Evolutionary conservation across 2,888 invertebrate species (phyloP).

Genomic region (Lasioglossum figueresi): DNA sequence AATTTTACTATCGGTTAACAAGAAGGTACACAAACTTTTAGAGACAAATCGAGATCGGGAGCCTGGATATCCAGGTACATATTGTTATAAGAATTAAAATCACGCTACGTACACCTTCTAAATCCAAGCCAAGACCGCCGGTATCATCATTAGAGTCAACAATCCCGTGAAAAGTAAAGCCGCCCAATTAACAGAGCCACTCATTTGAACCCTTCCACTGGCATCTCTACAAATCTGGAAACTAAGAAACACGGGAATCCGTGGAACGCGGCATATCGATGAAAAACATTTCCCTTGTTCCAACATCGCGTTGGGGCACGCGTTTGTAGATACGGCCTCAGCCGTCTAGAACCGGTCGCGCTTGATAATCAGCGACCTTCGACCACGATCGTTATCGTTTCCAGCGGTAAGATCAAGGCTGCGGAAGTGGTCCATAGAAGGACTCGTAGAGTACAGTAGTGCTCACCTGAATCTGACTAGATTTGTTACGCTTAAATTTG

Average conservation of each 20-base stretch:
- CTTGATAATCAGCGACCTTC: neutral
- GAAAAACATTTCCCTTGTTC: neutral
- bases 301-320: neutral
- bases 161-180: neutral
- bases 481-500: neutral
- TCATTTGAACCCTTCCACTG: neutral
- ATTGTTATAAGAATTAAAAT: neutral
- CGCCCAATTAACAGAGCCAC: neutral
- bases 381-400: slow-evolving; percentile 5
- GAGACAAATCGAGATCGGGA: too few relatives aligned
- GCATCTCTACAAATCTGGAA: neutral
- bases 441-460: slow-evolving; percentile 30
- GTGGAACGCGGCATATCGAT: neutral
- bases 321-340: neutral
- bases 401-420: slow-evolving; percentile 65
- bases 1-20: neutral
- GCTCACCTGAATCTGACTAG: neutral
- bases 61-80: too few relatives aligned
- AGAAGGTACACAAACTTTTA: neutral
- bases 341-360: slow-evolving; percentile 23
- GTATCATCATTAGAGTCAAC: neutral
- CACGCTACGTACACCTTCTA: neutral
- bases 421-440: slow-evolving; percentile 35
- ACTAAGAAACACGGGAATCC: neutral
- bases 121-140: neutral